Conservation (phyloP, 1,140 invertebrate species). For the Drosophila ogumai region DNA sequence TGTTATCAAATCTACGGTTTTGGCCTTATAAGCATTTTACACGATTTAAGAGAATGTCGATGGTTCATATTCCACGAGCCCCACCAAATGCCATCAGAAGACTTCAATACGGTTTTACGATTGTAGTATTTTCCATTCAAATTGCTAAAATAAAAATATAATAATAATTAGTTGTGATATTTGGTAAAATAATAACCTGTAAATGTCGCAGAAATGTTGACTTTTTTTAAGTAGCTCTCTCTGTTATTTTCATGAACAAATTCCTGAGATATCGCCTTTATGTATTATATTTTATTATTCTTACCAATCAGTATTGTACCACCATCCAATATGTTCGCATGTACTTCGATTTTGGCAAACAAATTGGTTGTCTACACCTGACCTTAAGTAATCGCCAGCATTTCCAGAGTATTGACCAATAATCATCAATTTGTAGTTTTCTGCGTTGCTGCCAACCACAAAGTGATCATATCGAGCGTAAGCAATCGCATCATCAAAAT, state of each 20-base stretch:
- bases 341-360: too few species aligned
- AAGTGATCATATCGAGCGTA: background rate
- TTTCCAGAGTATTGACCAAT: background rate
- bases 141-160: slow-evolving; percentile 3
- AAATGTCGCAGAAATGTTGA: background rate
- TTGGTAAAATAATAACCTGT: background rate
- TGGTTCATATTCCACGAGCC: background rate
- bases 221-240: too few species aligned
- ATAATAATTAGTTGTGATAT: background rate
- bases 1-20: background rate
- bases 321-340: background rate
- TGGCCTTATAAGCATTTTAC: slow-evolving; percentile 11
- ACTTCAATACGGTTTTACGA: background rate
- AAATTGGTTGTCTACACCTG: too few species aligned
- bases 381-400: background rate
- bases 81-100: background rate
- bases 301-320: background rate
- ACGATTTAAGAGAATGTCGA: background rate
- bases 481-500: slow-evolving; percentile 9
- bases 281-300: background rate
- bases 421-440: background rate
- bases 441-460: background rate
- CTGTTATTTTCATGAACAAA: background rate
- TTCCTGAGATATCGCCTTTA: background rate
- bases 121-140: background rate